Base-by-base conservation (phyloP, 2,113 vertebrate species). In the Drymodes brunneopygia region DNA sequence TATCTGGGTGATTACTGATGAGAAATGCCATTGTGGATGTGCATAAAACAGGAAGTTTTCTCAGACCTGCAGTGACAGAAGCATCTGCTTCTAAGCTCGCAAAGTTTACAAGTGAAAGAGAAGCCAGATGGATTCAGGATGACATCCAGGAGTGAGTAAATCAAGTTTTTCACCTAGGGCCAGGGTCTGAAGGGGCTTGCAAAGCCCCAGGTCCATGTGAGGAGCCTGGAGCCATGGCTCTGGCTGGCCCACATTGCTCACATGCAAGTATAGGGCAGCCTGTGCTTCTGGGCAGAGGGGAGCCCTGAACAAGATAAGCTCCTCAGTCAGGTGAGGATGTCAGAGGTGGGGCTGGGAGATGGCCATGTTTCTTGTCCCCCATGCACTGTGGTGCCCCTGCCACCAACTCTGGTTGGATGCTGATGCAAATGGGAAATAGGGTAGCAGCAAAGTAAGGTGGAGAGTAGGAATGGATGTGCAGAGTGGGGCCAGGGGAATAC, bases 331-430 rank as follows among this genome's bases (percentile, higher is more conserved):
- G 15, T 15, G 21, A 79, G 66, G 36, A 47, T 6, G 1, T 31
- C 38, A 67, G 31, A 65, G 15, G 38, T 38, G 6, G 17, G 21
- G 20, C 50, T 74, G 25, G 48, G 36, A 64, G 2, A 22, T 27
- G 28, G 24, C 10, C 15, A 2, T 9, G 11, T 5, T 92, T 83
- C 54, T 36, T 53, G 27, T 66, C 10, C 27, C 29, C 13, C 7
- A 11, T 0, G 1, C 2, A 3, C 61, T 29, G 7, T 1, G 4
- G 8, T 50, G 20, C 9, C 19, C 7, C 25, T 6, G 1, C 20
- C 45, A 33, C 40, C 21, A 33, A 3, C 16, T 51, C 61, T 33
- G 25, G 4, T 35, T 70, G 18, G 24, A 27, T 58, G 27, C 11
- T 70, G 50, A 27, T n/a, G 28, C 6, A 24, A 51, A 33, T 28